These are phyloP conservation scores for Cynopterus sphinx DNA, from an alignment of 2,797 vertebrate species.

Conservation along the genomic window DNA sequence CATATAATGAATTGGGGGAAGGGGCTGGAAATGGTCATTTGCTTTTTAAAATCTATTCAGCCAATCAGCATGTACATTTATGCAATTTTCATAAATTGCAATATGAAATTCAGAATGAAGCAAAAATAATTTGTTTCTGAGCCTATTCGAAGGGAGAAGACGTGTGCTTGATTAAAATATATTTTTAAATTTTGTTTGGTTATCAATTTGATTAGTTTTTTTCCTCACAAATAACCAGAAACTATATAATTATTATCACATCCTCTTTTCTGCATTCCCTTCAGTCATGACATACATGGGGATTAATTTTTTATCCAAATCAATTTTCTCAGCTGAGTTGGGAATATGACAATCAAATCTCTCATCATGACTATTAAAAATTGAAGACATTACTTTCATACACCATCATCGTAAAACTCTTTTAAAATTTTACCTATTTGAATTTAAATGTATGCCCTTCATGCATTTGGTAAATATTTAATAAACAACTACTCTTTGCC, in stretches of 20 bases:
- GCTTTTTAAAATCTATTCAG: background rate
- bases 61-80: background rate
- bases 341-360: background rate
- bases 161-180: background rate
- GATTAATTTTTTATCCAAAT: background rate
- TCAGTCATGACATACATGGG: background rate
- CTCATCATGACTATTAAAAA: constrained; percentile 19
- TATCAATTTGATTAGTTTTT: background rate
- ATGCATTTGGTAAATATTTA: constrained; percentile 54
- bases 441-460: background rate
- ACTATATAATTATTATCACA: background rate
- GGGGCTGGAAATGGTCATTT: background rate
- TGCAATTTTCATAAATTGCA: background rate
- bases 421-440: constrained; percentile 39
- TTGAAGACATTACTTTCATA: background rate
- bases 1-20: background rate
- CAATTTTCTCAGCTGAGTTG: background rate
- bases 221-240: background rate
- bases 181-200: background rate
- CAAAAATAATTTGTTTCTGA: background rate
- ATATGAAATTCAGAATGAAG: background rate
- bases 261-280: background rate
- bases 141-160: background rate
- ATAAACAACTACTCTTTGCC: constrained; percentile 31
- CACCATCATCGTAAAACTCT: background rate